Base-by-base conservation (phyloP, 2,888 invertebrate genomes). In the Iselma pallidipennis region DNA sequence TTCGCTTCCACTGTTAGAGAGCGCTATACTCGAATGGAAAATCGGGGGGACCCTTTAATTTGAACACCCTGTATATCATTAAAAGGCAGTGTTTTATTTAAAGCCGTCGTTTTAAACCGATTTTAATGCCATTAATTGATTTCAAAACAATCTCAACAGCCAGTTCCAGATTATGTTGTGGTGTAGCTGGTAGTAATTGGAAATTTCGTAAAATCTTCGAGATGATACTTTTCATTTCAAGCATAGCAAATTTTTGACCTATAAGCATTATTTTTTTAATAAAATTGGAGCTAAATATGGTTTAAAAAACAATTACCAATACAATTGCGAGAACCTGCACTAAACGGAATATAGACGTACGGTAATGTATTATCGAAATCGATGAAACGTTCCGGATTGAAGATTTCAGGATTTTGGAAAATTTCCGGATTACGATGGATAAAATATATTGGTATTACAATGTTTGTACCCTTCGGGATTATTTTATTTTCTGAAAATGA, bases 371-470 rank as follows among this genome's bases (percentile, higher is more conserved):
- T 19, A 1, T 21, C n/a, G 0, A 28, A 16, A 50, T 50, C 26
- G 0, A 25, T 80, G 65, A 85, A 87, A 14, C 87, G 81, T 57
- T 86, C 86, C 0, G 87, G 87, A 82, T 73, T 68, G 28, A 74
- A 84, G 31, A 76, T 80, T 56, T 85, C 75, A 0, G 87, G 86
- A 62, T 87, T 81, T 0, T 86, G 83, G 69, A 80, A 87, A 10
- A 82, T 68, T 2, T 82, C 80, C 0, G 82, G 78, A 65, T 83
- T 77, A n/a, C 85, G 75, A 71, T 88, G 87, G 61, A 83, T 74
- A 31, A 80, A 76, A 53, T 75, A 79, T 19, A 83, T 80, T 49
- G 82, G 77, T 1, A 85, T 68, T 4, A 81, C 74, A 0, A 83
- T 60, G 1, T 80, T 76, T 1, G 81, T 80, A 5, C 80, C 78